These are phyloP conservation scores for Pholis gunnellus DNA, from an alignment of 2,113 vertebrate genomes.

Conservation along the genomic window DNA sequence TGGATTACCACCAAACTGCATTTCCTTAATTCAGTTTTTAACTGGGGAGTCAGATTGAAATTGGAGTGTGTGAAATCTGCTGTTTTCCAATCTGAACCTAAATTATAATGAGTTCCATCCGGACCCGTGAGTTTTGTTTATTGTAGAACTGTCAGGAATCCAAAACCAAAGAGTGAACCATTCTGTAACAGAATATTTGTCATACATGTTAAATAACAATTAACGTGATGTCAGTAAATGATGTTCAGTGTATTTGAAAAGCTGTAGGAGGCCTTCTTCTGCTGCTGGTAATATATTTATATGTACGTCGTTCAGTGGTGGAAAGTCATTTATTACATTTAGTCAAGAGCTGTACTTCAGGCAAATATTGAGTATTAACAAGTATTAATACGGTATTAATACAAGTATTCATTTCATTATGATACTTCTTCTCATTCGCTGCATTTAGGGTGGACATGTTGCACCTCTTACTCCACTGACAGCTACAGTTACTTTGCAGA, in stretches of 20 bases:
- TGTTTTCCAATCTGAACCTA: neutral
- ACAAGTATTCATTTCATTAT: neutral
- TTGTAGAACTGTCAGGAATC: too few species aligned
- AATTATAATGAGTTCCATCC: neutral
- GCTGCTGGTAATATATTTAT: neutral
- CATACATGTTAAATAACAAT: neutral
- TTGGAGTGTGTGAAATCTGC: neutral
- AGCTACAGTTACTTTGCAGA: neutral
- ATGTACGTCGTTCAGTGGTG: neutral
- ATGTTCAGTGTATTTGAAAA: neutral
- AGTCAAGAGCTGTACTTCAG: neutral
- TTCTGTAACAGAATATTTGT: neutral
- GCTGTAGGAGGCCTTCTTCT: neutral
- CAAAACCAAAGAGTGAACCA: neutral
- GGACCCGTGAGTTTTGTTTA: neutral
- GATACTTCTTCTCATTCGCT: neutral
- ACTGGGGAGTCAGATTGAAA: neutral
- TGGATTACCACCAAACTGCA: neutral
- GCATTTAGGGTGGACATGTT: neutral
- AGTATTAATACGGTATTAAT: too few species aligned
- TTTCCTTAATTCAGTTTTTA: neutral
- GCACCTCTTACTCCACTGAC: neutral
- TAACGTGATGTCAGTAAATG: neutral
- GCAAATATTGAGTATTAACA: neutral
- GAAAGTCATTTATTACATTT: neutral